These are phyloP conservation scores for Philaethria dido DNA, from an alignment of 2,888 invertebrate genomes.

Conservation along the genomic window DNA sequence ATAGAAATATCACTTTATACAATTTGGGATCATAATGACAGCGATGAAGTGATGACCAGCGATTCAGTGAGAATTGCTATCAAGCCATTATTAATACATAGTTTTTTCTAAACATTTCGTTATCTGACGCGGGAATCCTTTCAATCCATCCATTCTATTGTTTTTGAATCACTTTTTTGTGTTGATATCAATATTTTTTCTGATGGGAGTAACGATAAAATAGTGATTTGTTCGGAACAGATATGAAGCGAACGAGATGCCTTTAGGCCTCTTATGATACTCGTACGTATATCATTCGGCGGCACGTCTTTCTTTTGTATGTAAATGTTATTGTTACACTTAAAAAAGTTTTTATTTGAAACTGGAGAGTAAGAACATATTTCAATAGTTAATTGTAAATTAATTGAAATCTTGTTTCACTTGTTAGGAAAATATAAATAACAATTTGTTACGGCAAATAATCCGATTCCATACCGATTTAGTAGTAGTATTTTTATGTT, in stretches of 20 bases:
- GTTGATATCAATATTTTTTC: conserved; percentile 82
- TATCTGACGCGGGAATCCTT: conserved; percentile 79
- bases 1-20: not conserved
- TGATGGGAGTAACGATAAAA: conserved; percentile 78
- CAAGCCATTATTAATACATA: conserved; percentile 80
- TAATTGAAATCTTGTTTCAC: conserved; percentile 27
- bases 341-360: conserved; percentile 51
- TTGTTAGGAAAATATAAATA: not conserved
- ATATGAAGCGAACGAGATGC: conserved; percentile 71
- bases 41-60: conserved; percentile 59
- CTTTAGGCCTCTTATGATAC: conserved; percentile 67
- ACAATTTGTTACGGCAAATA: conserved; percentile 37
- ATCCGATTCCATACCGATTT: conserved; percentile 62
- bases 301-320: conserved; percentile 76
- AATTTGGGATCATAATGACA: conserved; percentile 40
- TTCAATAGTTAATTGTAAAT: conserved; percentile 29
- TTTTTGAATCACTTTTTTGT: conserved; percentile 81
- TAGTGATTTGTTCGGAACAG: conserved; percentile 80
- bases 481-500: conserved; percentile 57
- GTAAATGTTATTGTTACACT: conserved; percentile 74
- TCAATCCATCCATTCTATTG: conserved; percentile 81
- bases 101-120: conserved; percentile 67
- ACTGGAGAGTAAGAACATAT: conserved; percentile 34
- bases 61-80: conserved; percentile 58
- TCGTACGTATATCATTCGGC: conserved; percentile 73